These are phyloP conservation scores for Zaprionus taronus DNA, from an alignment of 1,140 invertebrate species.

Conservation along the genomic window DNA sequence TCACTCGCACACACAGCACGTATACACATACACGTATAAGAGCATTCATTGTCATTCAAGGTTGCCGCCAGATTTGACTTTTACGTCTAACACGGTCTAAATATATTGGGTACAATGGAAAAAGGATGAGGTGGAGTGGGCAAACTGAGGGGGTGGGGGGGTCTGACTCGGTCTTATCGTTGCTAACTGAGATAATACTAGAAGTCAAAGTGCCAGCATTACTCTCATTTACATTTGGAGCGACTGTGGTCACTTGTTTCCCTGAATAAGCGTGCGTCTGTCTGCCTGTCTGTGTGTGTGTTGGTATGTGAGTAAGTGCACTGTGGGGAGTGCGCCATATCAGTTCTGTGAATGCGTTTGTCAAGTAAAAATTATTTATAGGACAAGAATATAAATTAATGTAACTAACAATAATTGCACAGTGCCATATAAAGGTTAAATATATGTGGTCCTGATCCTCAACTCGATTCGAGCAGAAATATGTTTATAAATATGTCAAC, in stretches of 20 bases:
- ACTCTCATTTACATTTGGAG: not conserved
- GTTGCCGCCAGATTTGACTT: slow-evolving; percentile 54
- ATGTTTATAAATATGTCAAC: not conserved
- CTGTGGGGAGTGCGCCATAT: not conserved
- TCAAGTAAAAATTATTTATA: not conserved
- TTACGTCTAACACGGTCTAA: slow-evolving; percentile 3
- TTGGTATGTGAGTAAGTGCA: not conserved
- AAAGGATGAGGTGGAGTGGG: not conserved
- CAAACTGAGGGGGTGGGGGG: not conserved
- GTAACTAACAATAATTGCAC: no score
- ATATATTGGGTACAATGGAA: not conserved
- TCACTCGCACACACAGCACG: not conserved
- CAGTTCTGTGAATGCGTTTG: not conserved
- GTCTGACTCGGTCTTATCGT: not conserved
- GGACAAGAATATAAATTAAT: no score
- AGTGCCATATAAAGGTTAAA: not conserved
- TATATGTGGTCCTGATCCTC: not conserved
- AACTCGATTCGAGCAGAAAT: not conserved
- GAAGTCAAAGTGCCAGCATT: not conserved
- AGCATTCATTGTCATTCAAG: slow-evolving; percentile 59
- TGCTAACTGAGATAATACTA: not conserved
- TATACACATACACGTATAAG: slow-evolving; percentile 5
- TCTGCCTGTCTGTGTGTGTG: not conserved
- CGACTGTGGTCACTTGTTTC: not conserved
- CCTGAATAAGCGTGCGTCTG: not conserved